Base-by-base conservation (phyloP, 2,797 vertebrate species). In the Spatula clypeata region DNA sequence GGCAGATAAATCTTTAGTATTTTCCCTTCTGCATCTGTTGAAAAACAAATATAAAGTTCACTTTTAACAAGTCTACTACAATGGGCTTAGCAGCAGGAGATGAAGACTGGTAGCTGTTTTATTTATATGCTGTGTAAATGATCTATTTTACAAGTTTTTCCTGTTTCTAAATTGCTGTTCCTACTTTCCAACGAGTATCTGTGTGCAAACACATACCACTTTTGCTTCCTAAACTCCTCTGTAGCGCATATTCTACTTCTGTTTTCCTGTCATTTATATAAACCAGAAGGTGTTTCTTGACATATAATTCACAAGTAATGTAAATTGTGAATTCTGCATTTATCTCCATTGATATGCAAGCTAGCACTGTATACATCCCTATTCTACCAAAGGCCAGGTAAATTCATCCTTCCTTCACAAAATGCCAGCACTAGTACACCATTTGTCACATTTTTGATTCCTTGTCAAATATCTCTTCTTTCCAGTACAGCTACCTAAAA, bases 101-200 rank as follows among this genome's bases (percentile, higher is more conserved):
- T 54, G 69, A 58, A 71, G 31, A 53, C 34, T 0, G 1, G 7
- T 47, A 73, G 8, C 65, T 72, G 24, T 26, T 88, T 93, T 57
- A 92, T 77, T 88, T 69, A 34, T 29, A 81, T 21, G 6, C 14
- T 61, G 23, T 19, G 13, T 44, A 49, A 44, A 42, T n/a, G 11
- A 65, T 4, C 51, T 64, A 19, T 96, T 96, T 79, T 82, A 8
- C 55, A 90, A 76, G 26, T 67, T 80, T 70, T 88, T 88, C 65
- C 49, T 65, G 19, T 67, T 95, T 88, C 36, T 83, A 65, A 92
- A 76, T 24, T 58, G 23, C 7, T 15, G 45, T 34, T 86, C 72
- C 45, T 80, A 24, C 45, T 95, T 91, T 86, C 49, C 54, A 86
- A 57, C 91, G 31, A 80, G 47, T 13, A 8, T 18, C 10, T 42